Evolutionary conservation across 2,797 vertebrate species (phyloP).

Genomic region (Amblyraja radiata): DNA sequence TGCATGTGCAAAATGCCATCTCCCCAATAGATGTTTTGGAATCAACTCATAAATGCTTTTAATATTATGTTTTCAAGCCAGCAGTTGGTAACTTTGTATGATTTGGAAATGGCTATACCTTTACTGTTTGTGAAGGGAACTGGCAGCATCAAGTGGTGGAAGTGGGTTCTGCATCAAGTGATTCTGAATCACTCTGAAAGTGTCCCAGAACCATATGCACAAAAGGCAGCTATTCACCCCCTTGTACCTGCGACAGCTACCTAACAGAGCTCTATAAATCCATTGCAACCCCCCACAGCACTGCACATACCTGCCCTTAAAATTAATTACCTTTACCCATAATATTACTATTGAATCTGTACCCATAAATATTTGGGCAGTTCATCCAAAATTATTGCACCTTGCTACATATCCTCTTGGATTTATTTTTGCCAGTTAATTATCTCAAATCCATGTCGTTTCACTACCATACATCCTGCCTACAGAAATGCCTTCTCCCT

Average conservation of each 20-base stretch:
- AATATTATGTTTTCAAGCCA: neutral
- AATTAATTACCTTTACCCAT: neutral
- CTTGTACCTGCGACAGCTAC: neutral
- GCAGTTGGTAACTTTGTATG: too few relatives aligned
- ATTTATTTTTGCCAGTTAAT: neutral
- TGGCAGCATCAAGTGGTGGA: conserved; percentile 8
- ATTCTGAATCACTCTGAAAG: neutral
- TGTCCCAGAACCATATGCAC: neutral
- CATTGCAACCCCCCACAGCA: neutral
- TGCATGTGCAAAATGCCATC: neutral
- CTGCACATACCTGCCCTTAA: neutral
- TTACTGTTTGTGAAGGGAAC: neutral
- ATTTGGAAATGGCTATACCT: neutral
- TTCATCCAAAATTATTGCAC: neutral
- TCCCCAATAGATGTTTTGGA: neutral
- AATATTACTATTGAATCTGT: too few relatives aligned
- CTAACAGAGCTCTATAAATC: neutral
- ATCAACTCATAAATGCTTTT: neutral
- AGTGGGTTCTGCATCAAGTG: neutral
- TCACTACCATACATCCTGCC: neutral
- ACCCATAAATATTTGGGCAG: neutral
- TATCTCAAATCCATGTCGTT: neutral
- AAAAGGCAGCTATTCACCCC: neutral
- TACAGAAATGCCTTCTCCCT: neutral
- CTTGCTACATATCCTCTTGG: neutral